phyloP scores from a whole-genome alignment of 2,797 vertebrate species.

The Phataginus tricuspis region DNA sequence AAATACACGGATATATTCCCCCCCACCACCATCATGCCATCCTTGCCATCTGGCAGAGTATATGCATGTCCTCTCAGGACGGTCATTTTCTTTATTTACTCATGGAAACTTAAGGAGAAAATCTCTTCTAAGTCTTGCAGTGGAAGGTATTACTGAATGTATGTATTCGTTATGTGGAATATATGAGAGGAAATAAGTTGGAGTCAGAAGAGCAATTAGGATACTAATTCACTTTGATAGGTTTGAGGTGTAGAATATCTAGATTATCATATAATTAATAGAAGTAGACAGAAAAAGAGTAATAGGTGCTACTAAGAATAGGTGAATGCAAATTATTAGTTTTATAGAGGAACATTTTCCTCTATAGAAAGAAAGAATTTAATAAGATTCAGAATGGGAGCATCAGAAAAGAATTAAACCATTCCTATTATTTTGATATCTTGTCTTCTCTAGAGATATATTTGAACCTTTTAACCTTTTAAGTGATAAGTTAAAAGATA shows the following conservation, averaged over 20 bases:
- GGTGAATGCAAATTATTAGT: not conserved
- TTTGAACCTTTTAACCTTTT: conserved; percentile 9
- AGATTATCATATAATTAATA: not conserved
- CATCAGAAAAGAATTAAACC: not conserved
- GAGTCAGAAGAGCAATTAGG: not conserved
- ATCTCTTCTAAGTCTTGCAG: not conserved
- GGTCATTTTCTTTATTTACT: not conserved
- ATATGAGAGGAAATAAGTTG: not conserved
- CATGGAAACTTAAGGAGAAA: not conserved
- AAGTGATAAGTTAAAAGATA: conserved; percentile 43
- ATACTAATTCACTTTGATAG: not conserved
- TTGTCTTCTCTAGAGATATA: not conserved
- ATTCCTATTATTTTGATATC: not conserved
- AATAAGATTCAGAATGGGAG: not conserved
- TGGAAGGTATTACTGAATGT: not conserved
- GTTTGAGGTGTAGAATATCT: not conserved
- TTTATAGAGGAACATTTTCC: not conserved
- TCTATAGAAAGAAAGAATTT: not conserved
- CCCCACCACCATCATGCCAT: not conserved
- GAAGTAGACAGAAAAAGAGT: not conserved
- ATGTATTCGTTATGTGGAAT: not conserved
- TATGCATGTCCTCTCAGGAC: not conserved
- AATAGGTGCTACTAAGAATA: not conserved
- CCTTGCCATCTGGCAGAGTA: not conserved
- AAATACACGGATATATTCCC: not conserved